These are phyloP conservation scores for Cheirogaleus medius DNA, from an alignment of 2,113 vertebrate genomes.

Conservation along the genomic window DNA sequence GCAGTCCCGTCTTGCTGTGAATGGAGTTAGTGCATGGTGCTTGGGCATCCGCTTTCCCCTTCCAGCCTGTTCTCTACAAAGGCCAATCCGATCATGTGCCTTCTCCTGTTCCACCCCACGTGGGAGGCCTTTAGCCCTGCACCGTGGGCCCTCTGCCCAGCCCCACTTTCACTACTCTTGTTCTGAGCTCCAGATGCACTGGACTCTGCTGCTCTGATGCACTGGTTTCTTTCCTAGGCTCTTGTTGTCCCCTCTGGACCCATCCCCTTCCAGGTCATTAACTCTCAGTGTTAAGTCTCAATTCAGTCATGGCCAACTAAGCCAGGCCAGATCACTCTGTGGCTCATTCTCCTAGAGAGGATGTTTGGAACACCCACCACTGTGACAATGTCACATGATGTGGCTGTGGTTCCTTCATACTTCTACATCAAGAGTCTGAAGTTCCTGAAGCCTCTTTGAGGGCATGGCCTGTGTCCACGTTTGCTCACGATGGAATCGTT, in stretches of 20 bases:
- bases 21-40: neutral
- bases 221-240: neutral
- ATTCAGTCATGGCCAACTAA: neutral
- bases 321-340: neutral
- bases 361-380: neutral
- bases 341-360: neutral
- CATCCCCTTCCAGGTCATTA: neutral
- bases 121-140: neutral
- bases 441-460: neutral
- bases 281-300: neutral
- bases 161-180: accelerated
- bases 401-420: neutral
- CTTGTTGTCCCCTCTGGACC: neutral
- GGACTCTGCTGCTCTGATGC: neutral
- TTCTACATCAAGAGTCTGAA: no score
- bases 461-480: accelerated
- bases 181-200: neutral
- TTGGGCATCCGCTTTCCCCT: neutral
- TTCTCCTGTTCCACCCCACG: no score
- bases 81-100: neutral
- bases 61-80: neutral
- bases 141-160: no score
- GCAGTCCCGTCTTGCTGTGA: no score
- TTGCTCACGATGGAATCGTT: neutral
- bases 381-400: neutral